Evolutionary conservation across 2,888 invertebrate genomes (phyloP).

Genomic region (Amaurobius ferox): DNA sequence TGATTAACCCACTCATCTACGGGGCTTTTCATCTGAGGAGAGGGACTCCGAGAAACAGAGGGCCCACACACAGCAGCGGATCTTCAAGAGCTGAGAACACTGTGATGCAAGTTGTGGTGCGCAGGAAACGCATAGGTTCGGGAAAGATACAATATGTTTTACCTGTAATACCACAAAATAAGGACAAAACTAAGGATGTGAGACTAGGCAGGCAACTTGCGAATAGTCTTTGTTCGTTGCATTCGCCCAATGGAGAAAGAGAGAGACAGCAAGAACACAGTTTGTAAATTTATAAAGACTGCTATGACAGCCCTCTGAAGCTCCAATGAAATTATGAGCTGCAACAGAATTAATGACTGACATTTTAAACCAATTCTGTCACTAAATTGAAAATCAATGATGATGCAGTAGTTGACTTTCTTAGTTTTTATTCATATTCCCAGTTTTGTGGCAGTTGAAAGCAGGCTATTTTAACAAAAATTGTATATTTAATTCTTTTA

Average conservation of each 20-base stretch:
- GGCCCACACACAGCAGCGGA: slow-evolving; percentile 15
- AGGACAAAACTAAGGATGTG: neutral
- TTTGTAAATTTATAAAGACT: neutral
- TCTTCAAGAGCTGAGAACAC: slow-evolving; percentile 26
- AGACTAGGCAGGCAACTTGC: neutral
- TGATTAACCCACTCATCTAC: slow-evolving; percentile 90
- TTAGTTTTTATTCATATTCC: too few species aligned
- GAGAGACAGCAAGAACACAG: neutral
- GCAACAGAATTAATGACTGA: too few species aligned
- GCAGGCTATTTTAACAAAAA: too few species aligned
- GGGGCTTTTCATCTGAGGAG: slow-evolving; percentile 87
- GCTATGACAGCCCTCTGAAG: too few species aligned
- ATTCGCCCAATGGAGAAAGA: neutral
- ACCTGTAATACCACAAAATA: neutral
- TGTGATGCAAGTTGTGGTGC: slow-evolving; percentile 1
- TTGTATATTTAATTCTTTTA: too few species aligned
- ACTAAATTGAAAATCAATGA: too few species aligned
- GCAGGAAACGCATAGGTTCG: neutral
- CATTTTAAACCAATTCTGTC: too few species aligned
- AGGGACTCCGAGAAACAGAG: neutral
- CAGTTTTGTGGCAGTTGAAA: too few species aligned
- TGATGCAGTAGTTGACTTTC: too few species aligned
- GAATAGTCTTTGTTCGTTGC: neutral
- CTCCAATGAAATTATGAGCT: too few species aligned
- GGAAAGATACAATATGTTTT: neutral